Conservation (phyloP, 2,888 invertebrate species). For the Acanthoscelides obtectus region DNA sequence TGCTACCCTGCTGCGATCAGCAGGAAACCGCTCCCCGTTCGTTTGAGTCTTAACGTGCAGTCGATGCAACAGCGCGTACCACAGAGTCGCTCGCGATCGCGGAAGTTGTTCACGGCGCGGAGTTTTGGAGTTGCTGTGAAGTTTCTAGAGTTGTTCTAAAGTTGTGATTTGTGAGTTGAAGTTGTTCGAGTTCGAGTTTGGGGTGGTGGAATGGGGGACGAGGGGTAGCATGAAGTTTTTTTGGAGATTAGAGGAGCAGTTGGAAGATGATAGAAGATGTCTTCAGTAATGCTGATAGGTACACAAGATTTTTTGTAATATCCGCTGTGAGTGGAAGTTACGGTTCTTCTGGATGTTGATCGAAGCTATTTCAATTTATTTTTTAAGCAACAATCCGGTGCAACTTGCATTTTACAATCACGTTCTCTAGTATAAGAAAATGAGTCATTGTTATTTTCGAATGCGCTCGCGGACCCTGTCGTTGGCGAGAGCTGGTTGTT, state of each 20-base stretch:
- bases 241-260: not conserved
- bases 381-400: too few relatives aligned
- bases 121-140: not conserved
- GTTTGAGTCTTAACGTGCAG: conserved; percentile 33
- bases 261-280: conserved; percentile 25
- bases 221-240: not conserved
- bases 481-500: too few relatives aligned
- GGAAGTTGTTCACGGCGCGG: not conserved
- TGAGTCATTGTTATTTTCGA: too few relatives aligned
- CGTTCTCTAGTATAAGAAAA: too few relatives aligned
- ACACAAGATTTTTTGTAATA: not conserved
- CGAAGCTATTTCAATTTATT: too few relatives aligned
- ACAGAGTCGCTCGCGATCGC: conserved; percentile 29
- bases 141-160: not conserved
- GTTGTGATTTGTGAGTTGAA: not conserved
- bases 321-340: not conserved
- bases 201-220: not conserved
- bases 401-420: too few relatives aligned
- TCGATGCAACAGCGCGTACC: conserved; percentile 31
- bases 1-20: conserved; percentile 15
- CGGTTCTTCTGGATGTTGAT: too few relatives aligned
- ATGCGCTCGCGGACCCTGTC: too few relatives aligned
- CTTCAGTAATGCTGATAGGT: conserved; percentile 13
- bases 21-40: conserved; percentile 24
- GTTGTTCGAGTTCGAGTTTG: not conserved